phyloP scores from a whole-genome alignment of 1,140 invertebrate species.

The Drosophila bocki region DNA sequence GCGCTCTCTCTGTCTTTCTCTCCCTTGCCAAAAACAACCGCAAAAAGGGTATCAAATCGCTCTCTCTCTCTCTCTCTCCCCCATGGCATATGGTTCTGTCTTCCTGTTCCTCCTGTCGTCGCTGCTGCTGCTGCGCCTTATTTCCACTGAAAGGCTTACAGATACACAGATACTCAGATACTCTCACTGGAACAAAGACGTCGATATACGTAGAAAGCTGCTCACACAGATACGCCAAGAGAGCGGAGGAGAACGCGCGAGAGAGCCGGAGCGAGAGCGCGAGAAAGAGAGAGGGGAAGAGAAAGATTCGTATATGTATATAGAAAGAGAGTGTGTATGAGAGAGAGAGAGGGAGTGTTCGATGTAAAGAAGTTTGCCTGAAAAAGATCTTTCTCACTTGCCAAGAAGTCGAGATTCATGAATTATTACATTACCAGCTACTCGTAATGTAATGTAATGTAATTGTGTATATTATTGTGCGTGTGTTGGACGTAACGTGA shows the following conservation, averaged over 20 bases:
- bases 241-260: neutral
- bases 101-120: constrained; percentile 23
- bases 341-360: constrained; percentile 44
- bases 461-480: constrained; percentile 8
- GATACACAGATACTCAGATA: constrained; percentile 27
- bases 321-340: neutral
- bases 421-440: constrained; percentile 19
- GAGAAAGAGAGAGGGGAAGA: constrained; percentile 1
- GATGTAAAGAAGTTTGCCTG: constrained; percentile 32
- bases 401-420: constrained; percentile 53
- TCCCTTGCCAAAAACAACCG: constrained; percentile 1
- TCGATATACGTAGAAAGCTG: constrained; percentile 38
- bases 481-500: constrained; percentile 11
- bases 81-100: constrained; percentile 29
- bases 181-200: constrained; percentile 23
- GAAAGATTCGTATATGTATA: constrained; percentile 2
- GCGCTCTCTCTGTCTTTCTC: constrained; percentile 1
- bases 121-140: constrained; percentile 62
- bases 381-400: constrained; percentile 47
- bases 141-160: constrained; percentile 63
- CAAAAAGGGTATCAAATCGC: constrained; percentile 14
- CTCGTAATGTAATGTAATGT: constrained; percentile 12
- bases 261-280: constrained; percentile 1
- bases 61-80: constrained; percentile 1
- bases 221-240: constrained; percentile 16